Evolutionary conservation across 2,888 invertebrate genomes (phyloP).

Genomic region (Drosophila flavopinicola): DNA sequence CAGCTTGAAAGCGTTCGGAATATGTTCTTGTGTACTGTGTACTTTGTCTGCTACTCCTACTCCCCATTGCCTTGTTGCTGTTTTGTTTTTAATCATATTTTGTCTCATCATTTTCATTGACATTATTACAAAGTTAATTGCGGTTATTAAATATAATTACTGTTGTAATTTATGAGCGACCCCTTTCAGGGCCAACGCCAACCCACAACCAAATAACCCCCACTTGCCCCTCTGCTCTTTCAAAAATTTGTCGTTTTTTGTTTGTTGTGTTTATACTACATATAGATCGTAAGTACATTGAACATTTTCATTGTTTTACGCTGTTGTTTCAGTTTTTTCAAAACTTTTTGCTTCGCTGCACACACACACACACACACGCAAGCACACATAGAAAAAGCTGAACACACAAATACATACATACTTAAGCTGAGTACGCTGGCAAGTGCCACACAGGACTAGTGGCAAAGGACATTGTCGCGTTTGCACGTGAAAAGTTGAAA

Average conservation of each 20-base stretch:
- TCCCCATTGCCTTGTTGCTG: slow-evolving; percentile 19
- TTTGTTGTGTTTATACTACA: slow-evolving; percentile 2
- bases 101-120: slow-evolving; percentile 78
- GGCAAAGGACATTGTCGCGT: slow-evolving; percentile 65
- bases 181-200: slow-evolving; percentile 64
- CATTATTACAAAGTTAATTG: slow-evolving; percentile 79
- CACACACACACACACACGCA: slow-evolving; percentile 30
- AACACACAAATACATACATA: neutral
- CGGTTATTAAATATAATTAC: slow-evolving; percentile 76
- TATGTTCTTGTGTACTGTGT: neutral
- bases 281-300: slow-evolving; percentile 53
- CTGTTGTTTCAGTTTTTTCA: slow-evolving; percentile 31
- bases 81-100: slow-evolving; percentile 70
- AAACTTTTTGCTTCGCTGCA: slow-evolving; percentile 68
- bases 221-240: slow-evolving; percentile 1
- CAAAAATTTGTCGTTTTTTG: slow-evolving; percentile 45
- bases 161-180: slow-evolving; percentile 77
- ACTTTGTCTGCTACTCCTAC: neutral
- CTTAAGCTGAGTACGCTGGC: slow-evolving; percentile 16
- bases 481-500: slow-evolving; percentile 44
- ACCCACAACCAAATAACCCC: slow-evolving; percentile 20
- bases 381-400: neutral
- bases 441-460: slow-evolving; percentile 46
- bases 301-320: slow-evolving; percentile 55
- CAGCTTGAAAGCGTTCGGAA: slow-evolving; percentile 9